Evolutionary conservation across 2,888 invertebrate genomes (phyloP), one percentile per base, ranked within the genome.

Genomic region (Pristionchus arcanus): DNA sequence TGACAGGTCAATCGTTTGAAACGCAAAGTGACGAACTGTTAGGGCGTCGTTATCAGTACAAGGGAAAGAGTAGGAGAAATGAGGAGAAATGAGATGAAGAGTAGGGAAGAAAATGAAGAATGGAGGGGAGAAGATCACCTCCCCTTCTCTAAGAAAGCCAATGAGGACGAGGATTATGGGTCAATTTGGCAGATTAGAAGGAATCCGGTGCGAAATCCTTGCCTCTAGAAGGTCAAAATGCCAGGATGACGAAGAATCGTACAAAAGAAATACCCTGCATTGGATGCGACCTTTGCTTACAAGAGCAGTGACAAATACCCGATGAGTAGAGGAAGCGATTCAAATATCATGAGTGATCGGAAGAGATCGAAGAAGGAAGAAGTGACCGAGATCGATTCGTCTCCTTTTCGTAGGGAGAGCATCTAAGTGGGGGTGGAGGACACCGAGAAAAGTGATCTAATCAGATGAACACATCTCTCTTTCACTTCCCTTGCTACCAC

Each of bases 1-100:
- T 49, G 42, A 49, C 42, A 49, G 63, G 63, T 63, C 74, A 74
- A 74, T n/a, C 28, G 81, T 81, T 81, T 81, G 81, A 42, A 81
- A 81, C 81, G 74, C 49, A 31, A 49, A n/a, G 81, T 28, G 25
- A 77, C 25, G 49, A 81, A 81, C 81, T 42, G 81, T 28, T 15
- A 31, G 81, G 15, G 49, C n/a, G 42, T 16, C 16, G 49, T 81
- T 81, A 81, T 81, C 81, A 77, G 74, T 42, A n/a, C 81, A 34
- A 1, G 81, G 7, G 49, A n/a, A 28, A 42, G 21, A 77, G 42
- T 34, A 71, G 42, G 42, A 77, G 25, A n/a, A 77, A 25, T 25
- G 81, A 81, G 28, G 53, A 81, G 81, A 49, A 74, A 31, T 28
- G 68, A 74, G 74, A 37, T 31, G 37, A 34, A 37, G 74, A 74